Conservation (phyloP, 1,140 invertebrate genomes). For the Periplaneta americana region DNA sequence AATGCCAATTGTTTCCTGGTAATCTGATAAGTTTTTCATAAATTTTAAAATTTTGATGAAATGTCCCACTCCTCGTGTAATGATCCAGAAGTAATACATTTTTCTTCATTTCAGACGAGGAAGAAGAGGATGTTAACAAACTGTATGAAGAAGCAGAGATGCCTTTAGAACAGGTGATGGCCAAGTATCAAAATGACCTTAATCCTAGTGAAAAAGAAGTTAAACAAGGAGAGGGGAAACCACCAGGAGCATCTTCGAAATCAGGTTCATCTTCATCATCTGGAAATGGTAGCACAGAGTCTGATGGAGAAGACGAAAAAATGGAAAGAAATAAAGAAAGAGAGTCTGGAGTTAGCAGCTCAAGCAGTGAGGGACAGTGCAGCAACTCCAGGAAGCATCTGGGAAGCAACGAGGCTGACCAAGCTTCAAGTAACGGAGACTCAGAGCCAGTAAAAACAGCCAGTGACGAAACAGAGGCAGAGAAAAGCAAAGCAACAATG, state of each 20-base stretch:
- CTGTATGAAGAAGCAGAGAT: slow-evolving; percentile 77
- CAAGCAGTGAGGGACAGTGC: background rate
- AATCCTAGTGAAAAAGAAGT: slow-evolving; percentile 22
- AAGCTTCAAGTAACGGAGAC: background rate
- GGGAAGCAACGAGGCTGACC: background rate
- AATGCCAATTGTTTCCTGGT: no score
- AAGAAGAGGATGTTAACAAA: slow-evolving; percentile 65
- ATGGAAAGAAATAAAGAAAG: background rate
- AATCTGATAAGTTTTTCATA: no score
- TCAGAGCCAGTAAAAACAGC: background rate
- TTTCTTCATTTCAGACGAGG: slow-evolving; percentile 37
- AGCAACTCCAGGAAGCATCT: background rate
- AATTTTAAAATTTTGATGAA: no score
- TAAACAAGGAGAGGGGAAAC: slow-evolving; percentile 20
- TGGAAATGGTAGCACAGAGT: background rate
- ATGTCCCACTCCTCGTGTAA: no score
- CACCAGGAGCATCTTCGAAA: slow-evolving; percentile 29
- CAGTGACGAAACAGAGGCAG: background rate
- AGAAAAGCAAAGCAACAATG: background rate
- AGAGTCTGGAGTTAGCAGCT: background rate
- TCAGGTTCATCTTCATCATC: background rate
- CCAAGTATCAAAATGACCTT: slow-evolving; percentile 45
- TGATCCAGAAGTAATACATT: no score
- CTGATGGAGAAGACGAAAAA: background rate
- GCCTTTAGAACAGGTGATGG: slow-evolving; percentile 71